Percentiles rank a stretch among this genome's conserved stretches.
Conservation (phyloP, 2,113 vertebrate genomes). For the Nymphicus hollandicus region DNA sequence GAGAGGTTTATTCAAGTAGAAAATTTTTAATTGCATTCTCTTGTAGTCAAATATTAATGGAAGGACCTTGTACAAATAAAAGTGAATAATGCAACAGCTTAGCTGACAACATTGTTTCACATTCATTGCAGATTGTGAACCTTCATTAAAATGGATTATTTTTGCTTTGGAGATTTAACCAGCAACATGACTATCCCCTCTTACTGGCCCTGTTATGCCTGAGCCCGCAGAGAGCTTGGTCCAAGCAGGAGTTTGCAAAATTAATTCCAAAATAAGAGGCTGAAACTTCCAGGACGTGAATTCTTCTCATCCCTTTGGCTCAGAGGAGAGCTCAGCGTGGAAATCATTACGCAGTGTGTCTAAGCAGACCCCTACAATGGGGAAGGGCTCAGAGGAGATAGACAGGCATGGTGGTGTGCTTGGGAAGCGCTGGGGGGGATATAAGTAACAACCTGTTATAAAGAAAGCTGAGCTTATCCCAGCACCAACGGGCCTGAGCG, state of each 20-base stretch:
- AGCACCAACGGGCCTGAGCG: not conserved
- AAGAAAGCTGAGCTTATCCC: not conserved
- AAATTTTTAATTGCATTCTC: conserved; percentile 72
- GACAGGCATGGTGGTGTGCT: fast-evolving
- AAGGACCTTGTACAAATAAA: conserved; percentile 72
- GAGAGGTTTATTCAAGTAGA: conserved; percentile 68
- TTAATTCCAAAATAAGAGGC: conserved; percentile 24
- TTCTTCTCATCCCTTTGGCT: not conserved
- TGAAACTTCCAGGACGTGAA: conserved; percentile 41
- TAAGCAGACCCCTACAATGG: not conserved
- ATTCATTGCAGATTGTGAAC: conserved; percentile 71
- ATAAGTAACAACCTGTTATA: not conserved
- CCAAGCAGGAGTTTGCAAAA: conserved; percentile 58
- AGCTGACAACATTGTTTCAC: conserved; percentile 72
- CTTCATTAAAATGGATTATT: conserved; percentile 73
- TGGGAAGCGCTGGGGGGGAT: not conserved
- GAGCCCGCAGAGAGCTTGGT: not conserved
- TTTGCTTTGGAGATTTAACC: conserved; percentile 68
- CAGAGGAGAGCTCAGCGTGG: not conserved
- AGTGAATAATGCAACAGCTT: conserved; percentile 74
- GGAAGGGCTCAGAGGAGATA: not conserved
- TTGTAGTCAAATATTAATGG: conserved; percentile 74
- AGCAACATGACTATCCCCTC: conserved; percentile 62
- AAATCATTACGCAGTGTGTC: not conserved
- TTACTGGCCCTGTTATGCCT: conserved; percentile 47